These are phyloP conservation scores for Holcopasites calliopsidis DNA, from an alignment of 1,140 invertebrate species.

Conservation along the genomic window DNA sequence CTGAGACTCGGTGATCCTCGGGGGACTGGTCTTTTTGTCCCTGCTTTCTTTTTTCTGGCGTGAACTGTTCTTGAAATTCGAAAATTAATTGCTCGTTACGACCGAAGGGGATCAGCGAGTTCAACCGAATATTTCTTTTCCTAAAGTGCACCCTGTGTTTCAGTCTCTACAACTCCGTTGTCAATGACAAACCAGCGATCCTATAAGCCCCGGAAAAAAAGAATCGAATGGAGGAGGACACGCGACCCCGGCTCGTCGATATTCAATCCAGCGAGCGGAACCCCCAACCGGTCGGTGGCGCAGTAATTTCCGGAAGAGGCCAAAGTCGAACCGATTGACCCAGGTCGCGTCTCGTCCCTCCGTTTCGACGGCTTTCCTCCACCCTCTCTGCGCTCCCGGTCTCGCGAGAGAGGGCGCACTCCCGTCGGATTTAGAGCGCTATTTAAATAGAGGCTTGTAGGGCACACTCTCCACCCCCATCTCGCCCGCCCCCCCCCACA, in stretches of 20 bases:
- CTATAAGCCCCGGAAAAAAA: too few relatives aligned
- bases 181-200: too few relatives aligned
- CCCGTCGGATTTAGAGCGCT: conserved; percentile 66
- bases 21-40: too few relatives aligned
- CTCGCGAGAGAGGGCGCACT: conserved; percentile 3
- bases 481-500: too few relatives aligned
- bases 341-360: conserved; percentile 27
- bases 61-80: not conserved
- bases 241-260: not conserved
- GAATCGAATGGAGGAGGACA: not conserved
- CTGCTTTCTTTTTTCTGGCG: not conserved
- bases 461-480: conserved; percentile 39
- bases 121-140: too few relatives aligned
- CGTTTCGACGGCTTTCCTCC: conserved; percentile 33
- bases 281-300: conserved; percentile 2
- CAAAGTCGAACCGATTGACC: conserved; percentile 38
- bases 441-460: conserved; percentile 74
- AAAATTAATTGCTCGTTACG: not conserved
- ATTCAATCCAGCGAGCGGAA: conserved; percentile 1
- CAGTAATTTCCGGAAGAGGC: conserved; percentile 24
- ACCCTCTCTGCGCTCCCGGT: not conserved
- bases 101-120: not conserved
- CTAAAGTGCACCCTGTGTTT: too few relatives aligned
- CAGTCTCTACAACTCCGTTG: too few relatives aligned
- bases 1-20: conserved; percentile 26